These are phyloP conservation scores for Sparus aurata DNA, from an alignment of 2,797 vertebrate species.

Conservation along the genomic window DNA sequence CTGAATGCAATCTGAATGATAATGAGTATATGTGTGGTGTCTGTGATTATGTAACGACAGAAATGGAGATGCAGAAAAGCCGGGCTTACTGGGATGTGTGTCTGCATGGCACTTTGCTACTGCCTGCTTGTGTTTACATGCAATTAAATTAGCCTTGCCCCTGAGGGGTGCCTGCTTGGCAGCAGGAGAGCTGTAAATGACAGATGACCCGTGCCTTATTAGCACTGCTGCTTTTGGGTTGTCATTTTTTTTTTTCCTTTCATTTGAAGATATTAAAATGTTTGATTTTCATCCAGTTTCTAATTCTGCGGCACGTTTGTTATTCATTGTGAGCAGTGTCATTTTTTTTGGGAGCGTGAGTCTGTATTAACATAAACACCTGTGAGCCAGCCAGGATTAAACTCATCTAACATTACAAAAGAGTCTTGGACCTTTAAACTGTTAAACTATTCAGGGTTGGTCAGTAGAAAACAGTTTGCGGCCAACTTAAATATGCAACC, in stretches of 20 bases:
- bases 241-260: background rate
- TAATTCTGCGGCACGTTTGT: background rate
- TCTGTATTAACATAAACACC: conserved; percentile 35
- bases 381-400: conserved; percentile 39
- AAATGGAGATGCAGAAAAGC: conserved; percentile 42
- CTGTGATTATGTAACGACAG: conserved; percentile 56
- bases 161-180: conserved; percentile 52
- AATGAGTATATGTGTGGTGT: conserved; percentile 54
- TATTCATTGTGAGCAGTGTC: background rate
- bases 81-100: conserved; percentile 42
- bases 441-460: conserved; percentile 6
- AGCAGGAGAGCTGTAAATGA: conserved; percentile 49
- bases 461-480: conserved; percentile 37
- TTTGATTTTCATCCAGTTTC: conserved; percentile 20
- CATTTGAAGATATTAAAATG: conserved; percentile 35
- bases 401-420: conserved; percentile 30
- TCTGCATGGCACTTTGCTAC: conserved; percentile 54
- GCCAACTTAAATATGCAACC: conserved; percentile 10
- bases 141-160: conserved; percentile 70
- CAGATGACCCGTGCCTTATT: conserved; percentile 53
- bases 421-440: conserved; percentile 30
- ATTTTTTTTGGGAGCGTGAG: background rate
- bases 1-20: conserved; percentile 49
- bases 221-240: conserved; percentile 32
- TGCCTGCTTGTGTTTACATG: conserved; percentile 63